A percentile compares a stretch with the other conserved stretches of the same genome.
Conservation (phyloP, 2,797 vertebrate species). For the Gallinago stenura region DNA sequence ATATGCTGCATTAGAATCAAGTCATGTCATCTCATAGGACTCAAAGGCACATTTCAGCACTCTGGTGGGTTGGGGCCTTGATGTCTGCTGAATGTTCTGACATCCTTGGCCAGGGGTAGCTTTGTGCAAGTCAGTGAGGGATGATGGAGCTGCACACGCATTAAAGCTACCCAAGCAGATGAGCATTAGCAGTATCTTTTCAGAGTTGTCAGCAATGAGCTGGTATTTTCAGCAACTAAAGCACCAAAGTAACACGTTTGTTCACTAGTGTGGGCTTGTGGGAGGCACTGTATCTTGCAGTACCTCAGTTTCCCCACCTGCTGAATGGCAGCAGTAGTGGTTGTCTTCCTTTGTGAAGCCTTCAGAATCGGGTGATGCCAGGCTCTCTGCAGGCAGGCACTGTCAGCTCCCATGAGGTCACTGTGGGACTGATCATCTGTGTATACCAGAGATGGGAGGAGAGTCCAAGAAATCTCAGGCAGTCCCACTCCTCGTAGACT, state of each 20-base stretch:
- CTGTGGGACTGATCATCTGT: neutral
- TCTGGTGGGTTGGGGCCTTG: neutral
- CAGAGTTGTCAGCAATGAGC: neutral
- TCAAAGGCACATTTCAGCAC: neutral
- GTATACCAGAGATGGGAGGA: rapidly evolving
- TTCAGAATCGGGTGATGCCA: neutral
- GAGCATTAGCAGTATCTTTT: neutral
- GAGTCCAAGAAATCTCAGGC: neutral
- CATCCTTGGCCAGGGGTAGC: neutral
- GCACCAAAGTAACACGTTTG: neutral
- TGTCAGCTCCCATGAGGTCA: neutral
- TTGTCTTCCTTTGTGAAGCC: neutral
- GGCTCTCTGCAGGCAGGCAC: neutral
- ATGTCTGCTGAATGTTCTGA: neutral
- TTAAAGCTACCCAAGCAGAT: neutral
- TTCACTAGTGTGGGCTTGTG: rapidly evolving
- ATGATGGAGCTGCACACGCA: rapidly evolving
- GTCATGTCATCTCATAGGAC: neutral
- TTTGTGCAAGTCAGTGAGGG: neutral
- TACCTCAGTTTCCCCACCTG: neutral
- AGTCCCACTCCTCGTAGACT: neutral
- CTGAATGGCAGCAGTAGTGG: neutral
- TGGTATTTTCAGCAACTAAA: neutral
- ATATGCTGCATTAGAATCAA: neutral
- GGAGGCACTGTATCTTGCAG: neutral